These are phyloP conservation scores for Takifugu flavidus DNA, from an alignment of 2,113 vertebrate species.

Conservation along the genomic window DNA sequence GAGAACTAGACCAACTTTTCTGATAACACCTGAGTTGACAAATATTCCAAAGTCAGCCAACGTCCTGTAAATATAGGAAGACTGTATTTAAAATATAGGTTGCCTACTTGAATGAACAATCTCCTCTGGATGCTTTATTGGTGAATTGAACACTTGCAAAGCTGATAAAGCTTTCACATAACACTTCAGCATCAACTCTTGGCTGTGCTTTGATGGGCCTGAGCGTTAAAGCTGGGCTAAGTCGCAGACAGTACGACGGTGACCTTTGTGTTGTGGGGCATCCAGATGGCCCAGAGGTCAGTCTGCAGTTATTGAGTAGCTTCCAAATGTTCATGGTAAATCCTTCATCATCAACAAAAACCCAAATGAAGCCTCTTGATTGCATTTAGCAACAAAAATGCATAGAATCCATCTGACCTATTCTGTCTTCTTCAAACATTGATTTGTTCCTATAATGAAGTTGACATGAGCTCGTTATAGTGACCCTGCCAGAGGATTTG, in stretches of 20 bases:
- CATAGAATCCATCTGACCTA: neutral
- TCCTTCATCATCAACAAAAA: no score
- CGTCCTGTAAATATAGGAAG: neutral
- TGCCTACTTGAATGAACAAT: neutral
- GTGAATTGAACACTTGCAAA: slow-evolving; percentile 10
- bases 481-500: neutral
- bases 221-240: no score
- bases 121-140: neutral
- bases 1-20: neutral
- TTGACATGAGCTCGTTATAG: slow-evolving; percentile 11
- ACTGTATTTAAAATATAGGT: neutral
- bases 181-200: neutral
- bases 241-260: neutral
- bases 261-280: slow-evolving; percentile 24
- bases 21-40: slow-evolving; percentile 4
- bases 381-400: no score
- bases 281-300: neutral
- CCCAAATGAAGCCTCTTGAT: no score
- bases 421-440: neutral
- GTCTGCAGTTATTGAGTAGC: neutral
- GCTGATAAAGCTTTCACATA: slow-evolving; percentile 5
- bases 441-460: neutral
- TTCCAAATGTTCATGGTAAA: no score
- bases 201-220: neutral
- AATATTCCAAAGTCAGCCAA: neutral